These are phyloP conservation scores for Bilobella aurantiaca DNA, from an alignment of 1,140 invertebrate species.

Conservation along the genomic window DNA sequence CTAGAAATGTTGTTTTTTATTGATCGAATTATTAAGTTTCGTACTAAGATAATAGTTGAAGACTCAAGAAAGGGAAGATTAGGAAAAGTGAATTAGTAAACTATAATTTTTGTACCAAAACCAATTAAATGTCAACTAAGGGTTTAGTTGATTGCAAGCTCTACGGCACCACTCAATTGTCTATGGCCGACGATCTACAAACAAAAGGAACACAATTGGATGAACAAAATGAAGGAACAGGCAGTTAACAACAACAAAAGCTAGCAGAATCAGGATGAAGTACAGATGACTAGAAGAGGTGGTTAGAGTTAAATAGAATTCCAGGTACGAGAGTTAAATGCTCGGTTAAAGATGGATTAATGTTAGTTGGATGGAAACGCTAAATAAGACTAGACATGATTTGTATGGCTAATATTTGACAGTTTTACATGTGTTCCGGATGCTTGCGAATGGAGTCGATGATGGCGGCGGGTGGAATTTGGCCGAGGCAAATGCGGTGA, in stretches of 20 bases:
- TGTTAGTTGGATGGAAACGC: neutral
- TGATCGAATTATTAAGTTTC: too few relatives aligned
- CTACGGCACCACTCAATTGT: too few relatives aligned
- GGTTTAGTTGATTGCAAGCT: too few relatives aligned
- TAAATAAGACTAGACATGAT: neutral
- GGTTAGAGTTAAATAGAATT: neutral
- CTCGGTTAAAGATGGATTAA: neutral
- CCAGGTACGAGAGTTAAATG: too few relatives aligned
- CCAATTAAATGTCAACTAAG: too few relatives aligned
- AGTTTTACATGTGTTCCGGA: conserved; percentile 90
- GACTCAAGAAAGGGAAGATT: too few relatives aligned
- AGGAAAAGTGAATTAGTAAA: too few relatives aligned
- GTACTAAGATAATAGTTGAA: too few relatives aligned
- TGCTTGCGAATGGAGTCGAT: conserved; percentile 86
- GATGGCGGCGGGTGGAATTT: conserved; percentile 66
- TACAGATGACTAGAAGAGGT: neutral
- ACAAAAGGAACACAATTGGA: neutral
- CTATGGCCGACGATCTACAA: neutral
- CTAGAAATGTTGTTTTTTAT: too few relatives aligned
- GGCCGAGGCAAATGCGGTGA: conserved; percentile 77
- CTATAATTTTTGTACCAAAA: too few relatives aligned
- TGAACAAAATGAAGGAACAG: neutral
- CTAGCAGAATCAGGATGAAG: neutral
- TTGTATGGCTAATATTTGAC: neutral
- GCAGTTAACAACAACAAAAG: neutral